Evolutionary conservation across 2,797 vertebrate genomes (phyloP), one percentile per base, ranked within the genome.

Genomic region (Pseudomugil tenellus): DNA sequence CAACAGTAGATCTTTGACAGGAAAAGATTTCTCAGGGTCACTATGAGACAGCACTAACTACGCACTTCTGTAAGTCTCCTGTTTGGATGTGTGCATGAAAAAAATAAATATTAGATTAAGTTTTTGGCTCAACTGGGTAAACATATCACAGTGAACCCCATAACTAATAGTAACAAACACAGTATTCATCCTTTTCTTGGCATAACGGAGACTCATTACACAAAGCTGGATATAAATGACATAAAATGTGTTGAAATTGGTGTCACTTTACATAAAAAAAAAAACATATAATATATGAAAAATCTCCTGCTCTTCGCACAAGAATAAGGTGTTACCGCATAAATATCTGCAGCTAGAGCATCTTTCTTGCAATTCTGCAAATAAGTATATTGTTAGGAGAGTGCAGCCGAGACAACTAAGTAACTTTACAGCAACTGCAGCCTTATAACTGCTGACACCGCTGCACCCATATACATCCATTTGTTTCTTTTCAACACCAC

Each of bases 1-100:
- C 72, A 60, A 67, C 70, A 79, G 77, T 51, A 70, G 51, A 63
- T 74, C 63, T 76, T 68, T 74, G 52, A 67, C 53, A 53, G 71
- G 41, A 23, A 65, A 60, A 67, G 62, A 28, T 16, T 28, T 34
- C 43, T 62, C n/a, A 41, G 67, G 34, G 56, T 79, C 61, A 63
- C 39, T 55, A 58, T 68, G 55, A 60, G 37, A 70, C 64, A 57
- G 41, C 39, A 48, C 59, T 63, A 62, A 51, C 26, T 3, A 7
- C 25, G 31, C 53, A 49, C 37, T 54, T 68, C 56, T 52, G 17
- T 52, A 16, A 39, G 55, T 10, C 41, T 2, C 37, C 43, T 41
- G 1, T 72, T 39, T 28, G 25, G 48, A 68, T 57, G 68, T 68
- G 17, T 59, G 21, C 52, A n/a, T 56, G 41, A 13, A 3, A 39